phyloP scores from a whole-genome alignment of 1,140 invertebrate species.

The Trichomalopsis sarcophagae region DNA sequence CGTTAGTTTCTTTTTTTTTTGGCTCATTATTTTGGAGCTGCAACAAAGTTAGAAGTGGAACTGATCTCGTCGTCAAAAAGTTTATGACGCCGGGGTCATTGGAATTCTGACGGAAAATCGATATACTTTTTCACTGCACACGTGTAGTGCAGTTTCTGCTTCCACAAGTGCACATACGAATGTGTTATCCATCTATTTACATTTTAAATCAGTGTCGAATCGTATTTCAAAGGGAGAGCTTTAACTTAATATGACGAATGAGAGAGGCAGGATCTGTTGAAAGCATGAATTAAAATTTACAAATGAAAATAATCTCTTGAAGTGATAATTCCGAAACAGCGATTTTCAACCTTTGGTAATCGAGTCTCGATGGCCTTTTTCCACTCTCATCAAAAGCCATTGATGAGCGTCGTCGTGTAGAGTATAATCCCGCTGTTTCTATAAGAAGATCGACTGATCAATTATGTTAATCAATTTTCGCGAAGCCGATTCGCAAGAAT shows the following conservation, averaged over 20 bases:
- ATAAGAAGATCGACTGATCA: conserved; percentile 5
- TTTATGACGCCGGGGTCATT: not conserved
- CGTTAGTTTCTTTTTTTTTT: not conserved
- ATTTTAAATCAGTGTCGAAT: not conserved
- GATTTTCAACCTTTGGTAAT: too few species aligned
- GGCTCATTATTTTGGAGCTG: too few species aligned
- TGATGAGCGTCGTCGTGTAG: too few species aligned
- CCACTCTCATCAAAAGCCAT: too few species aligned
- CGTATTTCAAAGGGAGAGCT: not conserved
- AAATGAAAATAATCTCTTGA: too few species aligned
- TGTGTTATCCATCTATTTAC: not conserved
- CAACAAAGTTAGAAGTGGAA: not conserved
- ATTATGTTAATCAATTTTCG: conserved; percentile 37
- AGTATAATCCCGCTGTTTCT: too few species aligned
- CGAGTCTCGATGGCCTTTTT: too few species aligned
- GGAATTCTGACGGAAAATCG: not conserved
- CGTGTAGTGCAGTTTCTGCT: not conserved
- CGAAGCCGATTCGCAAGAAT: not conserved
- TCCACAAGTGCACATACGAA: not conserved
- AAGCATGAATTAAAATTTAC: not conserved
- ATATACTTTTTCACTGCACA: not conserved
- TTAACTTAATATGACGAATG: not conserved
- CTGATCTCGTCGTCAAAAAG: conserved; percentile 23
- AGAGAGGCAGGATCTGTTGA: not conserved
- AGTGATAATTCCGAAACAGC: too few species aligned